Base-by-base conservation (phyloP, 2,113 vertebrate genomes). In the Fulica atra region DNA sequence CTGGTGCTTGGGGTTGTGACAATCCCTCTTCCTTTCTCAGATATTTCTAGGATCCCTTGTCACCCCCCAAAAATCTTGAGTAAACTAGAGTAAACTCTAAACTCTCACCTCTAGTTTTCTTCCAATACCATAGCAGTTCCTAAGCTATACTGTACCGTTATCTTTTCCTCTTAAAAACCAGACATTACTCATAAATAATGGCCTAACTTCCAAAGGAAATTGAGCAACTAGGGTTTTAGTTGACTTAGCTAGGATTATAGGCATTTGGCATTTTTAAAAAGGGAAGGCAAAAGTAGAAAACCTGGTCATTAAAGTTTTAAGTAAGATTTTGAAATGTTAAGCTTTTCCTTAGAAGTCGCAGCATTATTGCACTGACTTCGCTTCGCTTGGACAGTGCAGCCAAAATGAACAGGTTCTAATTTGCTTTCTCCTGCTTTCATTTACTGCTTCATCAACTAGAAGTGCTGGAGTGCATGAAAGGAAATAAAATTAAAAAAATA, bases 391-490 rank as follows among this genome's bases (percentile, higher is more conserved):
- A 91, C 40, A 96, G 65, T 38, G 61, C 83, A 94, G 36, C 36
- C 50, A 57, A 79, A 61, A 60, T 33, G 81, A 86, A 36, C 57
- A 88, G 65, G 36, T 91, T 91, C 57, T 44, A 25, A 59, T 69
- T 44, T 90, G 53, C 53, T 65, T 84, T 68, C 36, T 88, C 51
- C 50, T 83, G 50, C 80, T 94, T 91, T 92, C 61, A 57, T 64
- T 83, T 78, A 88, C 93, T 93, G 46, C 35, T 66, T 91, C 36
- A 89, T 74, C 79, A 88, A 88, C 44, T 54, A 88, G 72, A 94
- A 92, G 96, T 89, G 91, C 95, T 93, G 77, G 77, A 91, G 95
- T 95, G 96, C 93, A 64, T 84, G 40, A 51, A 12, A 56, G 48
- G 61, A 84, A 51, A 74, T 35, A 74, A 74, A 71, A 74, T 6